Percentiles rank a stretch among this genome's conserved stretches.
Evolutionary conservation across 2,113 vertebrate genomes (phyloP).

Genomic region (Phrynocephalus versicolor): DNA sequence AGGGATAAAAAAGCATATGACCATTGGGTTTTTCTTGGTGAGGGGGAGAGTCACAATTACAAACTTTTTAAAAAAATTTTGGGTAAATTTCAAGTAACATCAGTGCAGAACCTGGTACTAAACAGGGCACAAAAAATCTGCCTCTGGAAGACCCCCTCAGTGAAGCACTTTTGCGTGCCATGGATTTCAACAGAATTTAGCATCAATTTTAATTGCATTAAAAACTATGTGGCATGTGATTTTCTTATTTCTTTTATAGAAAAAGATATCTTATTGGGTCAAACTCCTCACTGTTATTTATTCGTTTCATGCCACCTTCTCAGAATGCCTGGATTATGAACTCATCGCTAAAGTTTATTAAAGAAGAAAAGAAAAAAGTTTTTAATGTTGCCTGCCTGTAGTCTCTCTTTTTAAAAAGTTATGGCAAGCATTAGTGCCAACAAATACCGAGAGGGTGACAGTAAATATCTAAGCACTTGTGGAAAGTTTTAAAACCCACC

Average conservation of each 20-base stretch:
- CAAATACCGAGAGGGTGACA: conserved; percentile 49
- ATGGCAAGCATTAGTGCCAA: conserved; percentile 57
- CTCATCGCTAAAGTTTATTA: conserved; percentile 45
- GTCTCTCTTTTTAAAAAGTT: conserved; percentile 45
- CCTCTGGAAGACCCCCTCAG: too few species aligned
- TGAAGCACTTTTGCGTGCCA: background rate
- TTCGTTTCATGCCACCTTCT: background rate
- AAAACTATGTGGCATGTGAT: background rate
- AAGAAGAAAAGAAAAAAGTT: conserved; percentile 27
- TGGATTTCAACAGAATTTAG: background rate
- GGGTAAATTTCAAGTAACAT: too few species aligned
- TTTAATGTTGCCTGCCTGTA: conserved; percentile 35
- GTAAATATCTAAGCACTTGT: conserved; percentile 64
- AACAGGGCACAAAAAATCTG: too few species aligned
- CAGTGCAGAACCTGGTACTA: too few species aligned
- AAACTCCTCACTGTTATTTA: background rate
- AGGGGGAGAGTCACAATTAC: too few species aligned
- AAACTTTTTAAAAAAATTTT: too few species aligned
- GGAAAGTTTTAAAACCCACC: conserved; percentile 69
- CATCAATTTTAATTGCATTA: background rate
- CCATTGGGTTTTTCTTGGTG: too few species aligned
- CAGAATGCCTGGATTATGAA: conserved; percentile 18
- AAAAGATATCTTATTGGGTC: background rate
- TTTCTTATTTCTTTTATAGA: too few species aligned
- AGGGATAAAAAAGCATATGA: too few species aligned